phyloP scores from a whole-genome alignment of 2,797 vertebrate species.

The Gymnothorax javanicus region DNA sequence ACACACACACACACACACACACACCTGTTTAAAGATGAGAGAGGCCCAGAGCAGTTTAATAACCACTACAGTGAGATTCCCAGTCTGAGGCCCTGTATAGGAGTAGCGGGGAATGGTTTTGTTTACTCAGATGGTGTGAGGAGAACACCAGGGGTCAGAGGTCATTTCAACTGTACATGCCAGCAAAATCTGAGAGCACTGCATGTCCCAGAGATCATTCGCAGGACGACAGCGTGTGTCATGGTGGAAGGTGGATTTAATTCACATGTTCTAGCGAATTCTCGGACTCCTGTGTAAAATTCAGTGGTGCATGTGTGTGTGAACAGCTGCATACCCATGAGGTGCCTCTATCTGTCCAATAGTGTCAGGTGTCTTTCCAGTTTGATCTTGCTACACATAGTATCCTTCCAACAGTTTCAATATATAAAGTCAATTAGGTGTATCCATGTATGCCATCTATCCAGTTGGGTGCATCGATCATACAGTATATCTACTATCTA shows the following conservation, averaged over 20 bases:
- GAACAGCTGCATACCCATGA: not conserved
- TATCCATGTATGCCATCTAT: not conserved
- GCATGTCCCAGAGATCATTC: not conserved
- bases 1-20: not conserved
- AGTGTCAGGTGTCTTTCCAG: too few species aligned
- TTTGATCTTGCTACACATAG: not conserved
- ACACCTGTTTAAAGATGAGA: not conserved
- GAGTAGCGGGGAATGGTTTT: not conserved
- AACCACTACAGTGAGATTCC: not conserved
- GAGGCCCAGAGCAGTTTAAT: not conserved
- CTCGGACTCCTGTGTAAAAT: not conserved
- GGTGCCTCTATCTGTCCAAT: too few species aligned
- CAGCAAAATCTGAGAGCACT: not conserved
- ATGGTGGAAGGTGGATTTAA: not conserved
- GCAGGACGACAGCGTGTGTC: not conserved
- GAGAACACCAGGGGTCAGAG: not conserved
- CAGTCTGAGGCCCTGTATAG: not conserved
- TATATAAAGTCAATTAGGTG: too few species aligned
- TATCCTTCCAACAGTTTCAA: not conserved
- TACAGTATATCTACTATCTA: not conserved
- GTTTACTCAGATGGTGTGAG: not conserved
- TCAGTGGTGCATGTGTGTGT: not conserved
- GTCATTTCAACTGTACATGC: not conserved
- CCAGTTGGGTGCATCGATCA: not conserved
- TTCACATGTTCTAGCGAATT: not conserved